A percentile compares a stretch with the other conserved stretches of the same genome.
Evolutionary conservation across 2,797 vertebrate genomes (phyloP).

Genomic region (Ctenochaetus hawaiiensis): DNA sequence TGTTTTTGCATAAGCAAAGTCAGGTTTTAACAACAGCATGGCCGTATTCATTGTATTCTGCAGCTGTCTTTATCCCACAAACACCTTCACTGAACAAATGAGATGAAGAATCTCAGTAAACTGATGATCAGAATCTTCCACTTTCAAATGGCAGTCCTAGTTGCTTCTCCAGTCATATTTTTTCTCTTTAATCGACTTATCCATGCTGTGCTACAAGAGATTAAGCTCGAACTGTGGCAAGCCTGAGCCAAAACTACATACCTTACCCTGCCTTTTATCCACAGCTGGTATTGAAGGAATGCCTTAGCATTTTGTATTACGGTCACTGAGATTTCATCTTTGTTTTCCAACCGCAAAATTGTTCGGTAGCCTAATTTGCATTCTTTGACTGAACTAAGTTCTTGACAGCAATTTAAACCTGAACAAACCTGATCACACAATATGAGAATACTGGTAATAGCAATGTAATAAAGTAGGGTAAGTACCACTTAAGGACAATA

Average conservation of each 20-base stretch:
- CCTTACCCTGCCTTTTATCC: slow-evolving; percentile 33
- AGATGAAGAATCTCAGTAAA: slow-evolving; percentile 7
- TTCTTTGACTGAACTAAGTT: slow-evolving; percentile 32
- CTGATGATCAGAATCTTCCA: too few species aligned
- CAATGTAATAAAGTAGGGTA: neutral
- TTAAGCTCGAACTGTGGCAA: slow-evolving; percentile 22
- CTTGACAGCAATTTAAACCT: neutral
- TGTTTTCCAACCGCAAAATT: slow-evolving; percentile 6
- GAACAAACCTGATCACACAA: neutral
- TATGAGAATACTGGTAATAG: neutral
- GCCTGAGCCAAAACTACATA: slow-evolving; percentile 22
- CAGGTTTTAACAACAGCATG: too few species aligned
- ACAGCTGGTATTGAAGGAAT: slow-evolving; percentile 30
- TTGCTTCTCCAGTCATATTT: neutral
- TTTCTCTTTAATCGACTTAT: neutral
- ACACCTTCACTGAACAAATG: too few species aligned
- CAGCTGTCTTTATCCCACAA: too few species aligned
- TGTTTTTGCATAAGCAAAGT: too few species aligned
- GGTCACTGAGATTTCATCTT: slow-evolving; percentile 14
- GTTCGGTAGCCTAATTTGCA: slow-evolving; percentile 17
- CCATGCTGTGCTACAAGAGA: slow-evolving; percentile 2
- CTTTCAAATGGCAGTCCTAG: too few species aligned
- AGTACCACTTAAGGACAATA: neutral
- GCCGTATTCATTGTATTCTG: too few species aligned
- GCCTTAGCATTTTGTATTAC: slow-evolving; percentile 19